A percentile compares a stretch with the other conserved stretches of the same genome.
phyloP scores from a whole-genome alignment of 2,888 invertebrate genomes.

The Mesoligia furuncula region DNA sequence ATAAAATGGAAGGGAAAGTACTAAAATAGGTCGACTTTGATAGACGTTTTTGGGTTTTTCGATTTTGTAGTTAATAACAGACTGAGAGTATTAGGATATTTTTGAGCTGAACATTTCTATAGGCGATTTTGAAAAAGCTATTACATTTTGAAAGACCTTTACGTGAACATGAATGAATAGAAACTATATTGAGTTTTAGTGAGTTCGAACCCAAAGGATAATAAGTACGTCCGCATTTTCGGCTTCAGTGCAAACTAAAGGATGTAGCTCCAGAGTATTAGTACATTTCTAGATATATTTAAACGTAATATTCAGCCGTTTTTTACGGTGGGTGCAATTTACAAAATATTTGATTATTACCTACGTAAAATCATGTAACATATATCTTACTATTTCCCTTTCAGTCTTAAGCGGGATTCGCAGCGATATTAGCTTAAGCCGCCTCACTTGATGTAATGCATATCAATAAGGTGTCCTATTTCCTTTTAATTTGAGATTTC shows the following conservation, averaged over 20 bases:
- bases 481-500: conserved; percentile 30
- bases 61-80: neutral
- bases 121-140: neutral
- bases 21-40: conserved; percentile 39
- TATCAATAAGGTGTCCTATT: conserved; percentile 57
- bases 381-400: neutral
- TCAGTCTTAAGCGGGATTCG: conserved; percentile 20
- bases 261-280: neutral
- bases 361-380: neutral
- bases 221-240: neutral
- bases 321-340: neutral
- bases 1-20: conserved; percentile 56
- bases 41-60: conserved; percentile 25
- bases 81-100: neutral
- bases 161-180: neutral
- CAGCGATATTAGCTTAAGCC: conserved; percentile 34
- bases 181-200: conserved; percentile 13
- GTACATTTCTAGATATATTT: neutral
- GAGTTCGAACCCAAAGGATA: neutral
- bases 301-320: neutral
- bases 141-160: conserved; percentile 8
- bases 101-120: conserved; percentile 14
- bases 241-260: neutral
- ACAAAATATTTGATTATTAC: neutral
- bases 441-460: conserved; percentile 51